Conservation (phyloP, 2,888 invertebrate species). For the Anagyrus pseudococci region DNA sequence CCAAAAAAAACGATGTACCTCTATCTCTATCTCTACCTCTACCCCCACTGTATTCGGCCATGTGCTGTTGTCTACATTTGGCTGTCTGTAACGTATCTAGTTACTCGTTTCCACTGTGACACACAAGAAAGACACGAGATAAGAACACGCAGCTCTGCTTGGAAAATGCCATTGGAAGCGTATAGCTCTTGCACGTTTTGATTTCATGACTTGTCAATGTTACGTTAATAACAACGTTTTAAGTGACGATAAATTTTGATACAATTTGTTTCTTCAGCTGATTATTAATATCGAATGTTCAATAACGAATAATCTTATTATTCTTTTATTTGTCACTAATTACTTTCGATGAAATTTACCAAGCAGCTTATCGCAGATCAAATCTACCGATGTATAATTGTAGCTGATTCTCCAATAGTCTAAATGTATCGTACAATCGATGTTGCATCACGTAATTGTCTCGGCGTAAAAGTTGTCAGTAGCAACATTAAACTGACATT, state of each 20-base stretch:
- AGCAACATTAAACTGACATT: conserved; percentile 9
- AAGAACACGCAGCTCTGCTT: conserved; percentile 19
- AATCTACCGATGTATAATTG: conserved; percentile 11
- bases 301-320: not conserved
- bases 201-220: not conserved
- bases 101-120: conserved; percentile 4
- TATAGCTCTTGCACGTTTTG: not conserved
- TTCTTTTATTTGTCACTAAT: conserved; percentile 1
- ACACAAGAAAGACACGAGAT: conserved; percentile 25
- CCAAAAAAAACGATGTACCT: not conserved
- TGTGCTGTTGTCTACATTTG: conserved; percentile 2
- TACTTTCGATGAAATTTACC: conserved; percentile 16
- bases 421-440: conserved; percentile 31
- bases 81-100: conserved; percentile 7
- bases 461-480: conserved; percentile 11
- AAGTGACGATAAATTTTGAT: too few species aligned
- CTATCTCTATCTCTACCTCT: conserved; percentile 9
- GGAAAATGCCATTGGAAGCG: too few species aligned
- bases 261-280: not conserved
- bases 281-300: not conserved
- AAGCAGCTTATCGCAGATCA: conserved; percentile 12
- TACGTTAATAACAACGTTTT: too few species aligned
- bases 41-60: conserved; percentile 6
- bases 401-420: conserved; percentile 25
- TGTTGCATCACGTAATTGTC: conserved; percentile 32